Conservation (phyloP, 2,888 invertebrate species). For the Candidula unifasciata region DNA sequence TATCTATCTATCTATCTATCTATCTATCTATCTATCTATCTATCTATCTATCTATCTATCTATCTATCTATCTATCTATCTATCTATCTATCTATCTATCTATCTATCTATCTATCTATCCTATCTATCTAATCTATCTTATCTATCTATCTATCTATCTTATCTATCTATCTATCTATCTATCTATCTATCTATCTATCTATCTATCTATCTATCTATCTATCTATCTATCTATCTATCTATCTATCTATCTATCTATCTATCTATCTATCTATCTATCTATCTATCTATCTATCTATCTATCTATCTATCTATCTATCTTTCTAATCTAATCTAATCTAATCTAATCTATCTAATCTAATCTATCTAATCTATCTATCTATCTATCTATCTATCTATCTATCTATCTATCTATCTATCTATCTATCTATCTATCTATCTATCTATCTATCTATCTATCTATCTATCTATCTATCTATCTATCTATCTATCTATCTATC, state of each 20-base stretch:
- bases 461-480: neutral
- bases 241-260: neutral
- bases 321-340: neutral
- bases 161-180: neutral
- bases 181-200: neutral
- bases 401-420: neutral
- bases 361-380: neutral
- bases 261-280: neutral
- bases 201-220: neutral
- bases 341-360: neutral
- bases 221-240: neutral
- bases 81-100: neutral
- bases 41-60: neutral
- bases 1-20: neutral
- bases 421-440: neutral
- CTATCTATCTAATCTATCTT: neutral
- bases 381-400: neutral
- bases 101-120: neutral
- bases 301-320: neutral
- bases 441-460: neutral
- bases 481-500: neutral
- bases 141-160: neutral
- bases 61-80: neutral
- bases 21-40: neutral
- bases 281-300: neutral